These are phyloP conservation scores for Battus philenor DNA, from an alignment of 1,140 invertebrate species.

Conservation along the genomic window DNA sequence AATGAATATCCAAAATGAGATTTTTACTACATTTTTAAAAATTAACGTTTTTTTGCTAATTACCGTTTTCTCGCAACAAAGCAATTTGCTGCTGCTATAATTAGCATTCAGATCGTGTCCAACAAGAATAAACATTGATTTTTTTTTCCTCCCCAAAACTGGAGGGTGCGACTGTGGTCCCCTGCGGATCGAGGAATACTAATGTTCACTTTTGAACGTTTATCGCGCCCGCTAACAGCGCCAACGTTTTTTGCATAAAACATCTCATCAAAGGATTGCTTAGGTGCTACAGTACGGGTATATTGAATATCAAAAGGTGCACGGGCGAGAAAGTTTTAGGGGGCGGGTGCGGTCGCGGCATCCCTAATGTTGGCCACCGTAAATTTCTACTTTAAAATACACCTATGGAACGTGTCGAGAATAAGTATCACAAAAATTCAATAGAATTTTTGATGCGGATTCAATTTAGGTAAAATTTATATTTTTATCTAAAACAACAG, in stretches of 20 bases:
- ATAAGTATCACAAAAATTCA: conserved; percentile 33
- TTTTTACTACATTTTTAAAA: too few relatives aligned
- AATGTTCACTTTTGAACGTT: conserved; percentile 72
- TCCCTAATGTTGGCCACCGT: conserved; percentile 60
- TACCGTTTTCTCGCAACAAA: too few relatives aligned
- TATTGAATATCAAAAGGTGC: conserved; percentile 75
- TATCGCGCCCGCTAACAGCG: conserved; percentile 63
- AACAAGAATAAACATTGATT: conserved; percentile 72
- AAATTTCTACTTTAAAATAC: conserved; percentile 69
- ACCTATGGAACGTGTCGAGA: conserved; percentile 66
- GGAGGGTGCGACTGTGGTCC: conserved; percentile 41
- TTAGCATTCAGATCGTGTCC: conserved; percentile 70
- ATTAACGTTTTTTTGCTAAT: too few relatives aligned
- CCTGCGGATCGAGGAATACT: conserved; percentile 60
- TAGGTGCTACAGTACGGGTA: conserved; percentile 59
- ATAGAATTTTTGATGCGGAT: conserved; percentile 6
- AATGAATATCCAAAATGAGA: too few relatives aligned
- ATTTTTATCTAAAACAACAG: too few relatives aligned
- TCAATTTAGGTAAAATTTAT: too few relatives aligned
- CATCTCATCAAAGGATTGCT: conserved; percentile 76
- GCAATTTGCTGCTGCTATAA: conserved; percentile 68
- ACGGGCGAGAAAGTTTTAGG: conserved; percentile 58
- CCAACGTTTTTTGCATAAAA: conserved; percentile 76
- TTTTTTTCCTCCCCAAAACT: conserved; percentile 67
- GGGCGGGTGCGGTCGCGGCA: conserved; percentile 46